These are phyloP conservation scores for Colistium nudipinnis DNA, from an alignment of 2,113 vertebrate species.

Conservation along the genomic window DNA sequence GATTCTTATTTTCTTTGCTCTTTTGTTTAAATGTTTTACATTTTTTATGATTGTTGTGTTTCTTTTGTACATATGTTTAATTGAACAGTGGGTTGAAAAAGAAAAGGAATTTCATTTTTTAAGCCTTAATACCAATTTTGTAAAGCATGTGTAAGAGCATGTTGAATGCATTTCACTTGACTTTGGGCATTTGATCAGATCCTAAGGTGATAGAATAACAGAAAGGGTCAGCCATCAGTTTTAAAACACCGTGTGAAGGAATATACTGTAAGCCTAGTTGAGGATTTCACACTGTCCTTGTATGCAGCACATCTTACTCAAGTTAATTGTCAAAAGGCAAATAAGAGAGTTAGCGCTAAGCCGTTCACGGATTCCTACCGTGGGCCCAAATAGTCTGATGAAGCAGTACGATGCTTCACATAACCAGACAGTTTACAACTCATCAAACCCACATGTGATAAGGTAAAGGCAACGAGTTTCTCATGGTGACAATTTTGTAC, in stretches of 20 bases:
- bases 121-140: conserved; percentile 41
- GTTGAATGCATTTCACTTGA: conserved; percentile 62
- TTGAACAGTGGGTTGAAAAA: conserved; percentile 14
- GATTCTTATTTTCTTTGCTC: conserved; percentile 36
- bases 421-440: background rate
- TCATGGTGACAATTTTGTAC: conserved; percentile 45
- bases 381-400: background rate
- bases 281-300: conserved; percentile 13
- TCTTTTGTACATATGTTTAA: conserved; percentile 56
- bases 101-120: conserved; percentile 15
- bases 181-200: conserved; percentile 53
- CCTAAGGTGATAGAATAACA: conserved; percentile 39
- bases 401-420: conserved; percentile 4
- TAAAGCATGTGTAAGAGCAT: conserved; percentile 42
- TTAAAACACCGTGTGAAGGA: conserved; percentile 49
- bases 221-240: conserved; percentile 16
- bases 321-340: background rate
- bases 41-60: conserved; percentile 38
- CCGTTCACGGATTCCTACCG: background rate
- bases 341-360: background rate
- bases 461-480: conserved; percentile 30
- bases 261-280: background rate
- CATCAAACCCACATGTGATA: conserved; percentile 9
- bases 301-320: background rate
- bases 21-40: conserved; percentile 13